Evolutionary conservation across 1,140 invertebrate species (phyloP).

Genomic region (Nasonia giraulti): DNA sequence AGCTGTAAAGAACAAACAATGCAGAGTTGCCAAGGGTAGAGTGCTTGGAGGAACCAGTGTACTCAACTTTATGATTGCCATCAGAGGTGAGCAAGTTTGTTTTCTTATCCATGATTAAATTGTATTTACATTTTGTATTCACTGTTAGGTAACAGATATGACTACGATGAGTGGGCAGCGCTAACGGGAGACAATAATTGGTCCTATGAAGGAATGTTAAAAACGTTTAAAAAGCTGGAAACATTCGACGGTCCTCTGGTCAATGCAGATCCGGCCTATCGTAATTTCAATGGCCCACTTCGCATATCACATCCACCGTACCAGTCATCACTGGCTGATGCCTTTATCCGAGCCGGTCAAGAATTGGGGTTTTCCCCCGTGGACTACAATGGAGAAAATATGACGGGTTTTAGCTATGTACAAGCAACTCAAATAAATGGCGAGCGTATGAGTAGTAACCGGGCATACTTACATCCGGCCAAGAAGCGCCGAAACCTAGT

Average conservation of each 20-base stretch:
- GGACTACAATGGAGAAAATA: slow-evolving; percentile 48
- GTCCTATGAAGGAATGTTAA: slow-evolving; percentile 7
- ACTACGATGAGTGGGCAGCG: slow-evolving; percentile 3
- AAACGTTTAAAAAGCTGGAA: slow-evolving; percentile 23
- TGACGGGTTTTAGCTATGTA: slow-evolving; percentile 75
- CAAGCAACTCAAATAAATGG: slow-evolving; percentile 77
- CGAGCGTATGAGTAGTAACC: slow-evolving; percentile 79
- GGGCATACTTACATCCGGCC: slow-evolving; percentile 81
- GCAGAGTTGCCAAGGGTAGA: neutral
- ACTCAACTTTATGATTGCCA: slow-evolving; percentile 19
- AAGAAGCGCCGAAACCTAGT: slow-evolving; percentile 80
- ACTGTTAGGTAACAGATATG: neutral
- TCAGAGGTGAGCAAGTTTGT: neutral
- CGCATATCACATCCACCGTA: neutral
- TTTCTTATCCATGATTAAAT: neutral
- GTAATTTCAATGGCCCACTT: neutral
- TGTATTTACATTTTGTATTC: neutral
- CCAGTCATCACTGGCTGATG: neutral
- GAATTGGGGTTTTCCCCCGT: slow-evolving; percentile 7
- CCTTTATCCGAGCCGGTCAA: neutral
- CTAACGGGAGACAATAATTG: neutral
- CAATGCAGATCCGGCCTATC: neutral
- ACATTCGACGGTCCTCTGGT: neutral
- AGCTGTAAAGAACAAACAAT: neutral
- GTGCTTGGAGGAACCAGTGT: neutral